Evolutionary conservation across 2,797 vertebrate genomes (phyloP).

Genomic region (Lepilemur septentrionalis): DNA sequence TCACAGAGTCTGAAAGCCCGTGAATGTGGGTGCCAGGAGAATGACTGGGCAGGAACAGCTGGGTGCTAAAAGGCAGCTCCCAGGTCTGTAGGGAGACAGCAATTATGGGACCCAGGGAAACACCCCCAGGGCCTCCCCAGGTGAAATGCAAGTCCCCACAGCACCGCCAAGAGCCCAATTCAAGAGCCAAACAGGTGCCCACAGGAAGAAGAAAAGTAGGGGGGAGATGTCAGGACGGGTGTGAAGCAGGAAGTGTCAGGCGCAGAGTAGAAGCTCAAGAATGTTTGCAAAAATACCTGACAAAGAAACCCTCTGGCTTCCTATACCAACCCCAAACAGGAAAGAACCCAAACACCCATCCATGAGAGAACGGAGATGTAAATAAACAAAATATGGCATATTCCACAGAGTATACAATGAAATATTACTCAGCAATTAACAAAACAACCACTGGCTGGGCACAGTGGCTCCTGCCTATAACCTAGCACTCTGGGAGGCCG

Average conservation of each 20-base stretch:
- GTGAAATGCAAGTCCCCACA: background rate
- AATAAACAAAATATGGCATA: background rate
- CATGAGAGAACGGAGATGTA: background rate
- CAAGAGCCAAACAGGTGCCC: background rate
- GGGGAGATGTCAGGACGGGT: too few species aligned
- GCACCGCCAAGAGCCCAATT: background rate
- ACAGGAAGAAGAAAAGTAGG: accelerated
- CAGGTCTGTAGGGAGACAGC: background rate
- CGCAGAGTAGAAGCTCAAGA: background rate
- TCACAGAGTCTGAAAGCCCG: background rate
- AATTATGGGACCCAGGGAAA: too few species aligned
- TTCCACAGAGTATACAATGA: background rate
- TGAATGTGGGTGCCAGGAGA: background rate
- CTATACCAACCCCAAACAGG: background rate
- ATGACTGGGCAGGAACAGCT: background rate
- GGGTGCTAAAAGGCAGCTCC: background rate
- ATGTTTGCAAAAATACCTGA: background rate
- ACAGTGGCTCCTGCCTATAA: background rate
- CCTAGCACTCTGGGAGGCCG: too few species aligned
- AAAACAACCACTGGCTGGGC: background rate
- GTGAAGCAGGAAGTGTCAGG: background rate
- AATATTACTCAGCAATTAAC: background rate
- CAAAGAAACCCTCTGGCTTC: background rate
- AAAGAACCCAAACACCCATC: background rate
- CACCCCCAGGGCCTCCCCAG: background rate